phyloP scores from a whole-genome alignment of 1,140 invertebrate species.

The Holotrichia oblita region DNA sequence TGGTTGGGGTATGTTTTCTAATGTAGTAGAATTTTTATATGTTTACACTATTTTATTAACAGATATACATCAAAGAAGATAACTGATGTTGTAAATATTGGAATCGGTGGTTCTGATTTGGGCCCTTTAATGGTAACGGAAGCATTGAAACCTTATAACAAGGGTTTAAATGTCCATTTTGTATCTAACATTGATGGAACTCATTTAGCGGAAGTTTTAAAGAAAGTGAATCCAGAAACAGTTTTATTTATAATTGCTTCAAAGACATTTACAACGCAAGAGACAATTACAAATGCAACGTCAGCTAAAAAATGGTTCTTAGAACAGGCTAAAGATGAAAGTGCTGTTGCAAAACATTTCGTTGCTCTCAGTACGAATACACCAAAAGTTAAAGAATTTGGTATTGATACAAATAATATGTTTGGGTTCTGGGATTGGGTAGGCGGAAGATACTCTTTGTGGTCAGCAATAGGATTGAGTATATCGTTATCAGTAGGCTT shows the following conservation, averaged over 20 bases:
- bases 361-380: constrained; percentile 97
- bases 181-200: constrained; percentile 99
- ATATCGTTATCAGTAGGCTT: constrained; percentile 94
- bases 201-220: constrained; percentile 93
- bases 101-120: constrained; percentile 98
- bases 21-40: constrained; percentile 27
- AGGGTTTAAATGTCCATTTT: constrained; percentile 94
- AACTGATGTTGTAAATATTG: constrained; percentile 99
- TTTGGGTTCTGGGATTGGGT: constrained; percentile 99
- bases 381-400: constrained; percentile 94
- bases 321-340: constrained; percentile 85
- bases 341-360: constrained; percentile 95
- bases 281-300: constrained; percentile 98
- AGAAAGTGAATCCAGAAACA: constrained; percentile 91
- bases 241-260: constrained; percentile 98
- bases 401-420: constrained; percentile 97
- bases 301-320: constrained; percentile 98
- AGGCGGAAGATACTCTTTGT: constrained; percentile 96
- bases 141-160: constrained; percentile 90
- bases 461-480: constrained; percentile 98
- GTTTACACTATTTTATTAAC: constrained; percentile 38
- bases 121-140: constrained; percentile 99
- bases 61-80: constrained; percentile 94
- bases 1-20: constrained; percentile 66
- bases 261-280: constrained; percentile 99